Base-by-base conservation (phyloP, 92 coral and sea anemone species). In the Galaxea fascicularis region DNA sequence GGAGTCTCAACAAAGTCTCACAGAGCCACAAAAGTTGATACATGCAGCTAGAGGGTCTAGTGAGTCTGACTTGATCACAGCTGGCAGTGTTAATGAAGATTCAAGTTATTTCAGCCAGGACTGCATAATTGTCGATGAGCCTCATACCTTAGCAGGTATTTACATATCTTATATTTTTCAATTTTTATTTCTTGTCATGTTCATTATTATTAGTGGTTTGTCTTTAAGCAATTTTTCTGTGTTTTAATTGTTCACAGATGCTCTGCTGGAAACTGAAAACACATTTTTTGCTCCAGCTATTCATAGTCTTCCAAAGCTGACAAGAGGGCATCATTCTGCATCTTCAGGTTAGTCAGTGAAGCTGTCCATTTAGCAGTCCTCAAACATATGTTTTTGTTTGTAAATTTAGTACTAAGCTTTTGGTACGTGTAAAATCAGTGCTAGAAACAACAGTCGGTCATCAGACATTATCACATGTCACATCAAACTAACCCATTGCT, bases 231-330 rank as follows among this genome's bases (percentile, higher is more conserved):
- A 65, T 12, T 65, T 9, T 12, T 2, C 13, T 18, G n/a, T 16
- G 39, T 59, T 28, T 29, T 18, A 8, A 35, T 35, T 20, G 25
- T 66, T 21, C 44, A 20, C 26, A 80, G 85, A 68, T 70, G 85
- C 85, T 52, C 65, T 80, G 49, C 18, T 66, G 66, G 47, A 58
- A 8, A 18, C 76, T 20, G 85, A 80, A 53, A 80, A 66, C 14
- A 80, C 85, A 11, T 29, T 80, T 0, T 10, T 80, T 35, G 85
- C 66, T 26, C 66, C 85, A 22, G 66, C 77, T 15, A 14, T 80
- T 29, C 85, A 80, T 25, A 39, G 10, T 20, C 24, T 56, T 47
- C 85, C 85, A 26, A 57, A 47, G 8, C 76, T 47, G 39, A 25
- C 20, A 39, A 16, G 54, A 8, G 59, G 71, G 25, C 56, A n/a